Evolutionary conservation across 1,140 invertebrate genomes (phyloP), one percentile per base, ranked within the genome.

Genomic region (Temnothorax curvispinosus): DNA sequence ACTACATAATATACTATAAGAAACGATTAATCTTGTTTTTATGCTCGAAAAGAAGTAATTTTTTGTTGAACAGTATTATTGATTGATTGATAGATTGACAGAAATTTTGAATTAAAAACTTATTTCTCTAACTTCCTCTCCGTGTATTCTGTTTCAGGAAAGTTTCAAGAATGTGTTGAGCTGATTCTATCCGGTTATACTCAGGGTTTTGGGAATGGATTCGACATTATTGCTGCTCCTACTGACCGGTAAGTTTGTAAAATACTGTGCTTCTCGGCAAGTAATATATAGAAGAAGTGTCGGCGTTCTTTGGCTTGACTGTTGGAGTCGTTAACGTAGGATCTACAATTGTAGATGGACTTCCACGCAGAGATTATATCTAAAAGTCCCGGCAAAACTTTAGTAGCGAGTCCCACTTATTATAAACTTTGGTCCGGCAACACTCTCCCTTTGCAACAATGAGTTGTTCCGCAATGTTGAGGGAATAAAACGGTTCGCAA

Each of bases 81-180:
- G 13, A 11, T 50, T 50, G 50, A 50, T 21, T n/a, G 50, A 54
- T 47, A 0, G 32, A 78, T 50, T 15, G 21, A 60, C 58, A 13
- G 60, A n/a, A 7, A 15, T 6, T 65, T 50, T 5, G 27, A 6
- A 35, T 35, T 11, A 38, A 67, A 8, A 71, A 3, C 18, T 72
- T 11, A 21, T 8, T 1, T 47, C 15, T 21, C 9, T 82, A 78
- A 90, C 47, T 41, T 58, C 7, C 8, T 52, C 38, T 44, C 89
- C 89, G 87, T 2, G 9, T 72, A 41, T 69, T 88, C 72, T 93
- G 91, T 93, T 94, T 54, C 89, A 94, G 93, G 92, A 91, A 92
- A 93, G 88, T 92, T 93, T 92, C 93, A 93, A 95, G 93, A 91
- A 94, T 95, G 94, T 92, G 89, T 91, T 94, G 93, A 95, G 87